Evolutionary conservation across 2,113 vertebrate genomes (phyloP), one percentile per base, ranked within the genome.

Genomic region (Gopherus evgoodei): DNA sequence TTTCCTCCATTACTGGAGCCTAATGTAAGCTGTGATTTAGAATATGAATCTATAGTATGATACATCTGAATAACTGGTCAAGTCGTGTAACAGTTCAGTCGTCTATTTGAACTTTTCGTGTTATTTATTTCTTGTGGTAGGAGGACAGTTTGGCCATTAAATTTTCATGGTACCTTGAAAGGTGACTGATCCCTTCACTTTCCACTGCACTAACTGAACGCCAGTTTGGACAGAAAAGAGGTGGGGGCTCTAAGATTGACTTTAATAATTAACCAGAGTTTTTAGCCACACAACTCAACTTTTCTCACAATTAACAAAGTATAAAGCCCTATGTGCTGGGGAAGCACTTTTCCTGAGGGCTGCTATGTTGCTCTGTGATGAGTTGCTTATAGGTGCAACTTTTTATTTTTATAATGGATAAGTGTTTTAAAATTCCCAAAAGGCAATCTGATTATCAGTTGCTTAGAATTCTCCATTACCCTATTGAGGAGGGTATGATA

Each of bases 1-100:
- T 97, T 98, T 90, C 62, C 97, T 95, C 84, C 85, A 83, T 96
- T 93, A 44, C 83, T 49, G 10, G 65, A 94, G 62, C 83, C 83
- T 21, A 21, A 83, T 96, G 86, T 96, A 95, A 94, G 84, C 86
- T 97, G 75, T 90, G 50, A 57, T 72, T 87, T 91, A 57, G 82
- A 96, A 80, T 93, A 8, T 88, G 79, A 95, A 94, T 93, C 78
- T 95, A 27, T 93, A 92, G 83, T 86, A 59, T 57, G 62, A 65
- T 88, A 12, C 86, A 5, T 13, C 0, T 54, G 65, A 83, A 96
- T 85, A 93, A 88, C n/a, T 88, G 52, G 54, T 87, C 83, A 81
- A 59, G 69, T 93, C 19, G 69, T 50, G 81, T 81, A 50, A 31
- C 11, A 27, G 49, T 91, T 92, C 14, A 49, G 78, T 56, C 21